Base-by-base conservation (phyloP, 2,797 vertebrate species). In the Trachurus trachurus region DNA sequence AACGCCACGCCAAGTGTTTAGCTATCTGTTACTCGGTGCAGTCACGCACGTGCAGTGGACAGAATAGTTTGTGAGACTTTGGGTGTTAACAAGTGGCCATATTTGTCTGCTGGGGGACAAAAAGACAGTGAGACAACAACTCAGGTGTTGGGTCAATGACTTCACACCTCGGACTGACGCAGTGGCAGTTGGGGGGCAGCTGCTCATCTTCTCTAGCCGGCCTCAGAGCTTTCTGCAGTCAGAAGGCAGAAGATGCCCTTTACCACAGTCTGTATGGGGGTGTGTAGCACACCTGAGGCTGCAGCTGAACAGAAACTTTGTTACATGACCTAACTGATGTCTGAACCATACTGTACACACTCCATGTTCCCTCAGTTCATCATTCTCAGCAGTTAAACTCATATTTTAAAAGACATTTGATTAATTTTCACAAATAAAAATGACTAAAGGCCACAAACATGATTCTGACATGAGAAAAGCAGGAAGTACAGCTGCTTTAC, bases 81-180 rank as follows among this genome's bases (percentile, higher is more conserved):
- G 42, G 44, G 19, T 37, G 50, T 39, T 7, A 40, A 63, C 56
- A 26, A 29, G 19, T 2, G 1, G 40, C n/a, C 40, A 5, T 11
- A 31, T 67, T 82, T 66, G 63, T 86, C 62, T 50, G 31, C 73
- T 54, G 26, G 47, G 47, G 65, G 71, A 68, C 17, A 68, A 67
- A 75, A 77, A 53, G 62, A 75, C 45, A 71, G 31, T 4, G 31
- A 66, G 37, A 76, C 68, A 61, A 65, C 68, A 66, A 72, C 76
- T 88, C 73, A 87, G 75, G 76, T 2, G 2, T 74, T 17, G 49
- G 91, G 86, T 94, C 90, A 88, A 56, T 44, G 83, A 76, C 53
- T 92, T 92, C 86, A 87, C 88, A 91, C 87, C 86, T 88, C 8
- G 22, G 56, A 80, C 56, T 45, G 78, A 85, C 80, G 81, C 82